Base-by-base conservation (phyloP, 2,888 invertebrate species). In the Conops quadrifasciatus region DNA sequence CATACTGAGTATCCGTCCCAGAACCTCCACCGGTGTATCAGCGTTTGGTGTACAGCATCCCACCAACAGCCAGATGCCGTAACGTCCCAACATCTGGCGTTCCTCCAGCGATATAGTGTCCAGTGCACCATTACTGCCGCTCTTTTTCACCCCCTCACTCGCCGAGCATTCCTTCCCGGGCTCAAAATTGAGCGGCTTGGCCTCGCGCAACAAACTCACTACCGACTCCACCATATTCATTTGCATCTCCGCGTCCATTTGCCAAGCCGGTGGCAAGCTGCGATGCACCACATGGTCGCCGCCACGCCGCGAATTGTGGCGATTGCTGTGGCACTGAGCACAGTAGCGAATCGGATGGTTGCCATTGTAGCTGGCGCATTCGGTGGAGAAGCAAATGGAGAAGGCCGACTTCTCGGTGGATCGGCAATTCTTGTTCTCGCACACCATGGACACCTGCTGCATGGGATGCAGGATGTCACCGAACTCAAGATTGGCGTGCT, bases 351-450 rank as follows among this genome's bases (percentile, higher is more conserved):
- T 96, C 1, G 99, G 99, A 82, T 96, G 94, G 84, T 97, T 96
- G 43, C 96, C 94, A 85, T 98, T 98, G 83, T 95, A 95, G 82
- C 95, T 95, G 53, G 96, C 96, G 84, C 99, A 99, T 85, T 98
- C 98, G 62, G 93, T 94, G 0, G 96, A 95, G 86, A 98, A 98
- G 84, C 99, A 99, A 64, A 98, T 96, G 13, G 96, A 95, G 74
- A 96, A 92, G 0, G 98, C 97, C 2, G 94, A 91, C 85, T 97
- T 97, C 78, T 97, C 95, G 0, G 90, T 89, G 0, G 96, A 94
- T 63, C 95, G 91, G 83, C 98, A 98, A 83, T 96, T 98, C 94
- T 97, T 97, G 84, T 97, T 97, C 87, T 98, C 97, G 85, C 98
- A 98, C 69, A 94, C 91, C 90, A 96, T 94, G 0, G 97, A 95